Percentiles rank a stretch among this genome's conserved stretches.
These are phyloP conservation scores for Elachura formosa DNA, from an alignment of 2,113 vertebrate species.

Conservation along the genomic window DNA sequence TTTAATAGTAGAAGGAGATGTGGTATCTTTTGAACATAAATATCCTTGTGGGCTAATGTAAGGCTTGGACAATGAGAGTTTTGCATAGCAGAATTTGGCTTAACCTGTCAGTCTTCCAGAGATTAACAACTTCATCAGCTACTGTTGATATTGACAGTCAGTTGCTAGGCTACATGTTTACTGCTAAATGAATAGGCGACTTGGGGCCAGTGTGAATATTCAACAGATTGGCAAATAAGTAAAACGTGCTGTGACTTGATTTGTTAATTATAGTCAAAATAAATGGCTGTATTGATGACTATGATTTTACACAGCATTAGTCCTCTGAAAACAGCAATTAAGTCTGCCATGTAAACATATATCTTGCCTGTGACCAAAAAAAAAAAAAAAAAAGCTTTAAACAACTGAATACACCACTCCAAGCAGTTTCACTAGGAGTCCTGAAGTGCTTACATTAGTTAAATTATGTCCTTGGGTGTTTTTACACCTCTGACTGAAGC, in stretches of 20 bases:
- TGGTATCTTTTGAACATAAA: constrained; percentile 59
- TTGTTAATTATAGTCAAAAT: constrained; percentile 69
- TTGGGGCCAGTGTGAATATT: constrained; percentile 75
- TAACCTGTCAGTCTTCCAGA: constrained; percentile 70
- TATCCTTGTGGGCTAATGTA: constrained; percentile 52
- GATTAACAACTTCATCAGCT: constrained; percentile 81
- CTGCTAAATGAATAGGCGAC: constrained; percentile 75
- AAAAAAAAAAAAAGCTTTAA: constrained; percentile 33
- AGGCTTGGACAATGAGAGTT: constrained; percentile 57
- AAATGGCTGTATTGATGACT: constrained; percentile 73
- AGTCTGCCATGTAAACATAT: constrained; percentile 60
- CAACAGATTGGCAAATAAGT: constrained; percentile 83
- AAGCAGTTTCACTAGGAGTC: constrained; percentile 39
- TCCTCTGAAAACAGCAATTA: constrained; percentile 51
- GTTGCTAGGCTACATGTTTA: constrained; percentile 82
- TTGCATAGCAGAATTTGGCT: constrained; percentile 42
- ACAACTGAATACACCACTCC: constrained; percentile 41
- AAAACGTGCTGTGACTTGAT: constrained; percentile 80
- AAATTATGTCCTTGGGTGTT: constrained; percentile 61
- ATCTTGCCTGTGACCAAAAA: constrained; percentile 53
- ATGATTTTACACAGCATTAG: constrained; percentile 68
- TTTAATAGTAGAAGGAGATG: constrained; percentile 68
- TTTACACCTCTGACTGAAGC: constrained; percentile 52
- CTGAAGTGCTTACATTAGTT: constrained; percentile 58
- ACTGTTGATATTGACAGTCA: constrained; percentile 82